phyloP scores from a whole-genome alignment of 2,113 vertebrate genomes.

The Amphiprion ocellaris region DNA sequence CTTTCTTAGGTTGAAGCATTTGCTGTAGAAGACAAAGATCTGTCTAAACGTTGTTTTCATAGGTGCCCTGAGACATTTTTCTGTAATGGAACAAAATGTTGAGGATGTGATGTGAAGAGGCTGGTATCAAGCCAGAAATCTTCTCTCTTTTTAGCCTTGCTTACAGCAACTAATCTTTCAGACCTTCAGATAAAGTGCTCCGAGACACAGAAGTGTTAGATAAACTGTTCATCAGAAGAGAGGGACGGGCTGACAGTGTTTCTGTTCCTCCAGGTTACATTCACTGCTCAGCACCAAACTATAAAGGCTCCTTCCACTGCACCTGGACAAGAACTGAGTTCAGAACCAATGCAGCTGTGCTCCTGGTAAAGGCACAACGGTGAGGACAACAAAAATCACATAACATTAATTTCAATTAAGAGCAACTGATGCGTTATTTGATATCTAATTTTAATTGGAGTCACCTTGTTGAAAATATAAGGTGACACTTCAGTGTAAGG shows the following conservation, averaged over 20 bases:
- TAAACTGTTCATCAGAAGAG: background rate
- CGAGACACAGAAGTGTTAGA: background rate
- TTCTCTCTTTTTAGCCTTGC: too few relatives aligned
- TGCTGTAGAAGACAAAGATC: too few relatives aligned
- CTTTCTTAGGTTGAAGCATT: too few relatives aligned
- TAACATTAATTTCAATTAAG: background rate
- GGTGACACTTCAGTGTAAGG: background rate
- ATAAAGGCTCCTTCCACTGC: slow-evolving; percentile 79
- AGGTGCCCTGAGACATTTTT: too few relatives aligned
- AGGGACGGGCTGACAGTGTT: slow-evolving; percentile 5
- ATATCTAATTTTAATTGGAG: too few relatives aligned
- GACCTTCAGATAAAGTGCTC: background rate
- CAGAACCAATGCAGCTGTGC: slow-evolving; percentile 55
- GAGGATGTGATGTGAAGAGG: too few relatives aligned
- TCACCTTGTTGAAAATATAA: too few relatives aligned
- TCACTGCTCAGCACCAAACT: slow-evolving; percentile 78
- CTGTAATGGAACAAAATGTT: too few relatives aligned
- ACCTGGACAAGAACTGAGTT: slow-evolving; percentile 62
- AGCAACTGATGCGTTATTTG: background rate
- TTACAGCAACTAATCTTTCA: too few relatives aligned
- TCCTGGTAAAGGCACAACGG: slow-evolving; percentile 73
- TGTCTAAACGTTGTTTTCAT: too few relatives aligned
- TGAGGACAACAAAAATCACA: slow-evolving; percentile 43
- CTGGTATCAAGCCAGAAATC: too few relatives aligned
- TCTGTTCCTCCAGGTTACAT: slow-evolving; percentile 70